Evolutionary conservation across 2,888 invertebrate genomes (phyloP).

Genomic region (Lagria hirta): DNA sequence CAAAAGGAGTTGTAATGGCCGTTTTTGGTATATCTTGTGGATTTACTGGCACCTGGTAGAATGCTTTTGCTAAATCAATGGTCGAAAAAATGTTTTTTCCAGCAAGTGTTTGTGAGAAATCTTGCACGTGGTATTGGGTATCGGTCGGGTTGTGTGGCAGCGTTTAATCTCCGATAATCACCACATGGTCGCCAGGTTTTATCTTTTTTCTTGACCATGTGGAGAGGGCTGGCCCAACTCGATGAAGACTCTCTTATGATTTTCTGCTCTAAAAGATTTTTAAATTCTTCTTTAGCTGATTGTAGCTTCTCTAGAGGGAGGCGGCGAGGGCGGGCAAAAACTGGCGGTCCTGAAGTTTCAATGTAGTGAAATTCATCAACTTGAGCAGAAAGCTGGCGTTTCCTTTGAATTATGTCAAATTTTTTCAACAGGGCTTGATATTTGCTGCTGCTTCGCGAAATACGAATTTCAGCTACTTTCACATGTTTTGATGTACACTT

Average conservation of each 20-base stretch:
- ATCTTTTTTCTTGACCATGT: constrained; percentile 5
- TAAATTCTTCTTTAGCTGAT: constrained; percentile 5
- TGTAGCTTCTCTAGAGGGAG: constrained; percentile 38
- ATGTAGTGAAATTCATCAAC: too few relatives aligned
- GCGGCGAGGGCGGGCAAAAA: constrained; percentile 37
- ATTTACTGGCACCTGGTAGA: constrained; percentile 2
- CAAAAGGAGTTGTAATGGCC: constrained; percentile 1
- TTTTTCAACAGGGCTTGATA: too few relatives aligned
- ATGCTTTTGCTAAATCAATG: constrained; percentile 2
- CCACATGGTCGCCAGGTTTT: constrained; percentile 1
- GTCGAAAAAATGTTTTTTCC: constrained; percentile 33
- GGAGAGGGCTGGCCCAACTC: constrained; percentile 1
- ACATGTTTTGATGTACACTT: too few relatives aligned
- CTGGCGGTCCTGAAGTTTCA: constrained; percentile 34
- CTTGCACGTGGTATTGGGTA: constrained; percentile 46
- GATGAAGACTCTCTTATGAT: neutral
- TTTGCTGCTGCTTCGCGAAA: too few relatives aligned
- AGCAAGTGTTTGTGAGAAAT: constrained; percentile 37
- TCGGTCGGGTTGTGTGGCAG: constrained; percentile 48
- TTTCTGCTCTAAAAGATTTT: constrained; percentile 31
- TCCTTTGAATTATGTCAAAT: too few relatives aligned
- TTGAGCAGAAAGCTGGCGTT: too few relatives aligned
- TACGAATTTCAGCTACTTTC: too few relatives aligned
- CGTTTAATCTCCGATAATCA: constrained; percentile 8
- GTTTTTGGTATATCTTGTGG: constrained; percentile 6